Evolutionary conservation across 2,888 invertebrate genomes (phyloP).

Genomic region (Lycophotia porphyrea): DNA sequence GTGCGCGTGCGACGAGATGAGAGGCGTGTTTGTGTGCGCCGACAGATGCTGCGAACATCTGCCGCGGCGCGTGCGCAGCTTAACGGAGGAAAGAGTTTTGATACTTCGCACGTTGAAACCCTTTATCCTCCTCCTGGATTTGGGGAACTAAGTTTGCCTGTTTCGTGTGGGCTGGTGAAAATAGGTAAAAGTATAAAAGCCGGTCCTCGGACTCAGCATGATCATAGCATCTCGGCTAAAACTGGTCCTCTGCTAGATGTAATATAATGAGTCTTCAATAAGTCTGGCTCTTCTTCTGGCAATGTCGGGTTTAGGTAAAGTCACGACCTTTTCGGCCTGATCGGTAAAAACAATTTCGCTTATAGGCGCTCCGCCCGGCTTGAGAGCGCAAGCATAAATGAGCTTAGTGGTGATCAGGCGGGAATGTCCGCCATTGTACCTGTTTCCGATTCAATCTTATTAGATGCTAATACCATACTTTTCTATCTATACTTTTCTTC

Average conservation of each 20-base stretch:
- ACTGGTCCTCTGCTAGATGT: too few species aligned
- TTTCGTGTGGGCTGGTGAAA: neutral
- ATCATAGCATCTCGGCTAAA: neutral
- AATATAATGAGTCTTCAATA: neutral
- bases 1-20: conserved; percentile 71
- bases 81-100: conserved; percentile 67
- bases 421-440: too few species aligned
- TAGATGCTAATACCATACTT: neutral
- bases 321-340: too few species aligned
- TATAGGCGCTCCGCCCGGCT: too few species aligned
- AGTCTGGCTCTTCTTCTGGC: neutral
- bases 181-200: neutral
- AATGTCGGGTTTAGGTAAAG: too few species aligned
- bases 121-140: neutral
- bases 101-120: conserved; percentile 68
- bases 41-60: conserved; percentile 89
- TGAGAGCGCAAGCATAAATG: too few species aligned
- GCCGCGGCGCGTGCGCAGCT: conserved; percentile 82
- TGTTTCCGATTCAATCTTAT: neutral
- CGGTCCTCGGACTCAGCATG: neutral
- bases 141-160: neutral
- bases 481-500: too few species aligned
- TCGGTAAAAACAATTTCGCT: too few species aligned
- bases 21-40: conserved; percentile 64
- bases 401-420: too few species aligned